Conservation (phyloP, 2,888 invertebrate genomes). For the Drosophila macrospina region DNA sequence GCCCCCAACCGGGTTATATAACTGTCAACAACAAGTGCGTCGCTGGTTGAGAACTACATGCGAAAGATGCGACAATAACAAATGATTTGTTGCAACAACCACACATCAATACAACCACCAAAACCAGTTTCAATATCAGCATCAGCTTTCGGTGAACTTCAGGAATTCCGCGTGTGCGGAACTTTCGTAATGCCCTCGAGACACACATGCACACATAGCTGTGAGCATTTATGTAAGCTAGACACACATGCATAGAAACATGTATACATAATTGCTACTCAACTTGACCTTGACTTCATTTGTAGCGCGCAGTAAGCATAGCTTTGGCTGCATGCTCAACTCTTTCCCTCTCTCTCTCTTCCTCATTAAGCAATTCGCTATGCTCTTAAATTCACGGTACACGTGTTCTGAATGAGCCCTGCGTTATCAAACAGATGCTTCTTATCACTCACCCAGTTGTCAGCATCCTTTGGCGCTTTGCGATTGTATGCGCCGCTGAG, state of each 20-base stretch:
- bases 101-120: background rate
- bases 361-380: slow-evolving; percentile 14
- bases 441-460: slow-evolving; percentile 57
- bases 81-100: slow-evolving; percentile 1
- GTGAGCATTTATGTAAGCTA: slow-evolving; percentile 37
- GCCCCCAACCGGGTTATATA: slow-evolving; percentile 41
- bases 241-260: slow-evolving; percentile 4
- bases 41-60: slow-evolving; percentile 29
- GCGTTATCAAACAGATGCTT: slow-evolving; percentile 7
- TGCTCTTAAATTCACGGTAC: slow-evolving; percentile 31
- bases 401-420: slow-evolving; percentile 32
- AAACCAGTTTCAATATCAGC: slow-evolving; percentile 65
- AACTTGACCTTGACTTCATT: slow-evolving; percentile 73
- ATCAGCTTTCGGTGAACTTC: slow-evolving; percentile 61
- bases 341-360: slow-evolving; percentile 1
- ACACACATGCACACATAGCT: slow-evolving; percentile 17
- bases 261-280: slow-evolving; percentile 28
- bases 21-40: slow-evolving; percentile 34
- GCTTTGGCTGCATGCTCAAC: slow-evolving; percentile 25
- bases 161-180: slow-evolving; percentile 57
- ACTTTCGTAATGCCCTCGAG: slow-evolving; percentile 65
- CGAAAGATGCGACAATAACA: slow-evolving; percentile 1
- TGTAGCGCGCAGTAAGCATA: slow-evolving; percentile 16
- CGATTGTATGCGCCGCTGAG: slow-evolving; percentile 45
- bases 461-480: slow-evolving; percentile 49